These are phyloP conservation scores for Patella caerulea DNA, from an alignment of 2,888 invertebrate species.

Conservation along the genomic window DNA sequence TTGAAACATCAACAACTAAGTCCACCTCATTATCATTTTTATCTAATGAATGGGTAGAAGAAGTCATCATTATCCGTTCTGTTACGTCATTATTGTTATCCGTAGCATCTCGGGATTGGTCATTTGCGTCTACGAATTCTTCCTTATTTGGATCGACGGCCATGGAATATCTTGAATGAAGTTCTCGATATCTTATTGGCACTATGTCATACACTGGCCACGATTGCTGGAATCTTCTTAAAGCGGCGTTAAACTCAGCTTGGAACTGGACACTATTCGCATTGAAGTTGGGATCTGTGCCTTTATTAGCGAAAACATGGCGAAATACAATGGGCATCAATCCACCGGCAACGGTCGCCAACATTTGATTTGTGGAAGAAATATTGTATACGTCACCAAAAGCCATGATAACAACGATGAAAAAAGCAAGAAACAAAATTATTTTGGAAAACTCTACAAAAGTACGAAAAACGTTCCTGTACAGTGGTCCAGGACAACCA, in stretches of 20 bases:
- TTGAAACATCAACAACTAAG: not conserved
- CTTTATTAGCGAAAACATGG: constrained; percentile 48
- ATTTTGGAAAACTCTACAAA: constrained; percentile 45
- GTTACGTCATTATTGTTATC: not conserved
- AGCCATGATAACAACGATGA: constrained; percentile 52
- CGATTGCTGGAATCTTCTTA: constrained; percentile 13
- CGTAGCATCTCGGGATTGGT: no score
- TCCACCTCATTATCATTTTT: not conserved
- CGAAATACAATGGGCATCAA: constrained; percentile 51
- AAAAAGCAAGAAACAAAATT: constrained; percentile 52
- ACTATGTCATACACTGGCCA: not conserved
- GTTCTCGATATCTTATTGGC: not conserved
- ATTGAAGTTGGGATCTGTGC: constrained; percentile 48
- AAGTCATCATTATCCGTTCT: not conserved
- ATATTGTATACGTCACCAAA: constrained; percentile 52
- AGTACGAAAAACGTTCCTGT: constrained; percentile 42
- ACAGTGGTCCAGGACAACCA: constrained; percentile 56
- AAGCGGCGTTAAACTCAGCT: constrained; percentile 36
- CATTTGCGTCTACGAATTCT: not conserved
- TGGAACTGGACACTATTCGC: constrained; percentile 52
- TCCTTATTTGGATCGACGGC: not conserved
- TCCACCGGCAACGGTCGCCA: constrained; percentile 54
- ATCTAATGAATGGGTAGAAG: not conserved
- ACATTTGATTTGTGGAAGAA: constrained; percentile 55
- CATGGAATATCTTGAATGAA: not conserved